Percentiles rank a stretch among this genome's conserved stretches.
phyloP scores from a whole-genome alignment of 2,113 vertebrate genomes.

The Melanotaenia duboulayi region DNA sequence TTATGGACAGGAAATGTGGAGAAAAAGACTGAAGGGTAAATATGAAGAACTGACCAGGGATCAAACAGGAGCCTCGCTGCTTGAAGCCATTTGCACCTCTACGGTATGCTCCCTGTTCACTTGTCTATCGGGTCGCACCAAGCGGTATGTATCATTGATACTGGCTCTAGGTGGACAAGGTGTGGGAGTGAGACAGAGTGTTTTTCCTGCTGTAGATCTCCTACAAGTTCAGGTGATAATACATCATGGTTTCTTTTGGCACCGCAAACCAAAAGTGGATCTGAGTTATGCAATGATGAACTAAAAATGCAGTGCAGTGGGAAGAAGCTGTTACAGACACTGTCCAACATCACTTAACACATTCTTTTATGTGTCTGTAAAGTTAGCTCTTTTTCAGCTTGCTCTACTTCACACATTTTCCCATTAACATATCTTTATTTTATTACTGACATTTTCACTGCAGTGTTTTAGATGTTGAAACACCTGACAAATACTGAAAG shows the following conservation, averaged over 20 bases:
- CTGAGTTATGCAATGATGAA: neutral
- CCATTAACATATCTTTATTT: constrained; percentile 3
- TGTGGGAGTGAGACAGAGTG: neutral
- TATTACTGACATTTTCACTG: constrained; percentile 17
- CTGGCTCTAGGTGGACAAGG: constrained; percentile 35
- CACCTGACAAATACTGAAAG: constrained; percentile 33
- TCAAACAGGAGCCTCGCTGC: too few species aligned
- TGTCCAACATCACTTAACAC: neutral
- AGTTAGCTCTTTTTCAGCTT: neutral
- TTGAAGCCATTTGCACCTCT: neutral
- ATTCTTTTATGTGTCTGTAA: neutral
- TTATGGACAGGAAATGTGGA: too few species aligned
- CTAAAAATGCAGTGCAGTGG: neutral
- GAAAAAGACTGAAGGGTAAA: neutral
- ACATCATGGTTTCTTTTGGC: constrained; percentile 10
- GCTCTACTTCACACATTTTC: constrained; percentile 29
- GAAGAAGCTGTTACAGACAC: neutral
- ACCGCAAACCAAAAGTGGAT: neutral
- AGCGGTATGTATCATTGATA: constrained; percentile 49
- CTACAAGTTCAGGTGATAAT: neutral
- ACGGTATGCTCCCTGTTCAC: neutral
- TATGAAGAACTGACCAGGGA: too few species aligned
- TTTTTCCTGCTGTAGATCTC: neutral
- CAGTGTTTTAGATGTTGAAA: constrained; percentile 36
- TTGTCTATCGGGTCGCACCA: neutral